Evolutionary conservation across 2,888 invertebrate species (phyloP), one percentile per base, ranked within the genome.

Genomic region (Prenolepis imparis): DNA sequence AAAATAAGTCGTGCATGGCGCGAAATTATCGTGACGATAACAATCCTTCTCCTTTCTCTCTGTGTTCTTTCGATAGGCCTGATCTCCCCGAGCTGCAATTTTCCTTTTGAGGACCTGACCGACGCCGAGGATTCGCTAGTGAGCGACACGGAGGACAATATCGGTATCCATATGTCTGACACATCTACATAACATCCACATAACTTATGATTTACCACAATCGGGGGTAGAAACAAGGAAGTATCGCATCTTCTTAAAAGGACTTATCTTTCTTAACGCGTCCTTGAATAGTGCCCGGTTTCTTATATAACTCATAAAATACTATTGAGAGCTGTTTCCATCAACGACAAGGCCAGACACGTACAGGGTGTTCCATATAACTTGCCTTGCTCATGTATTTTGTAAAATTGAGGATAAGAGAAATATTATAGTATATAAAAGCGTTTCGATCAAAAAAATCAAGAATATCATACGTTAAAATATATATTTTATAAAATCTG

Each of bases 91-190:
- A 91, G 93, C 92, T 93, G 93, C 93, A 93, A 93, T 94, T 94
- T 94, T 91, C 94, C 94, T 94, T 94, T 94, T 90, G 94, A 94
- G 92, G 94, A 94, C 91, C 93, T 94, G 88, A 94, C 94, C 90
- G 94, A 94, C 90, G 93, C 92, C 87, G 93, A 94, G 93, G 94
- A 94, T 89, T 94, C 94, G 93, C 92, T 94, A 91, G 91, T 92
- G 92, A 94, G 93, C 93, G 94, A 94, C 93, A 91, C 92, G 90
- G 94, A 94, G 91, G 94, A 94, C 90, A 92, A 92, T 90, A 93
- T 93, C 90, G 93, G 93, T 94, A 94, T 92, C 92, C 91, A 89
- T 89, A 90, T 90, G 91, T 90, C 91, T 92, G 90, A 87, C 90
- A 87, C 87, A 91, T 90, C 88, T 91, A 91, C 90, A 87, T 91